Evolutionary conservation across 35 echinoderm and acorn worm species (phyloP).

Genomic region (Strongylocentrotus purpuratus): DNA sequence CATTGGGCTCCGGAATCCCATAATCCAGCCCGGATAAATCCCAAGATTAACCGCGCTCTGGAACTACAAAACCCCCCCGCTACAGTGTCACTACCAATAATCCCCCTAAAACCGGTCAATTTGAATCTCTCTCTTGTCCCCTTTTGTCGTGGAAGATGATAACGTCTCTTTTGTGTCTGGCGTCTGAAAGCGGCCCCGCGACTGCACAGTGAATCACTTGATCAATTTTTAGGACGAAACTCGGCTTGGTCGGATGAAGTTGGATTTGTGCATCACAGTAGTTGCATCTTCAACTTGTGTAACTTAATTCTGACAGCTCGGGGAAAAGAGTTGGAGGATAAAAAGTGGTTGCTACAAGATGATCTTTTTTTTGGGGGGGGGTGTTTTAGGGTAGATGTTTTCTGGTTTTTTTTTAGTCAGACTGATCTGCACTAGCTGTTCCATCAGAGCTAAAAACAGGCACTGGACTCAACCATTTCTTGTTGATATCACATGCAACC

Average conservation of each 20-base stretch:
- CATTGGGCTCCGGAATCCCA: background rate
- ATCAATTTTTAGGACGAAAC: background rate
- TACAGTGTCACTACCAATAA: conserved; percentile 11
- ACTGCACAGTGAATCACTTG: background rate
- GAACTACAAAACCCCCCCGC: background rate
- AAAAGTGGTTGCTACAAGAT: background rate
- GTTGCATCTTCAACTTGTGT: background rate
- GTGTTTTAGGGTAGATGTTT: background rate
- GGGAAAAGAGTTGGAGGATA: background rate
- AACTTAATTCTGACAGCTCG: background rate
- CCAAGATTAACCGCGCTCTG: background rate
- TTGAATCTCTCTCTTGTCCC: background rate
- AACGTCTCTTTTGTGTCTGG: conserved; percentile 1
- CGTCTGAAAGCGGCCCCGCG: background rate
- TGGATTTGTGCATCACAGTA: background rate
- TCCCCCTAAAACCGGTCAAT: background rate
- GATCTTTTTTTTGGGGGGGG: background rate
- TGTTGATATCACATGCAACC: too few species aligned
- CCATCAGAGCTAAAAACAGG: too few species aligned
- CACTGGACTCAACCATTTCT: too few species aligned
- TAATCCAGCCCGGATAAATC: background rate
- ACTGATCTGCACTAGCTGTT: background rate
- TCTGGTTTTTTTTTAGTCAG: background rate
- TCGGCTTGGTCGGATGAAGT: background rate
- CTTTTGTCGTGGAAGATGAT: background rate